These are phyloP conservation scores for Pyrrhia umbra DNA, from an alignment of 2,888 invertebrate genomes.

Conservation along the genomic window DNA sequence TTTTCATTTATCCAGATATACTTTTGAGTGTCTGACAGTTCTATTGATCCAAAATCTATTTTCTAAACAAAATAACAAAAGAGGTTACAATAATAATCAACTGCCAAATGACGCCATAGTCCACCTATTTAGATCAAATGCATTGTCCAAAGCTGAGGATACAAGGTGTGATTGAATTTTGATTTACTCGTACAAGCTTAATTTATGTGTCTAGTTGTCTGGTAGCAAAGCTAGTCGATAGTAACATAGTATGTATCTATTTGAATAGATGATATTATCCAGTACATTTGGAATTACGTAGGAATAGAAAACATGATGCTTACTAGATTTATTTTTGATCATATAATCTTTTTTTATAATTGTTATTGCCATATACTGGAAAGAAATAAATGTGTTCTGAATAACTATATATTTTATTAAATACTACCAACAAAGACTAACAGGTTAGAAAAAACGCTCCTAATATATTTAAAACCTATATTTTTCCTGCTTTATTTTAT, in stretches of 20 bases:
- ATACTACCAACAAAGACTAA: too few species aligned
- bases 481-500: neutral
- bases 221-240: conserved; percentile 4
- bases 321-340: too few species aligned
- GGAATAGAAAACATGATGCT: too few species aligned
- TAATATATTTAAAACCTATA: too few species aligned
- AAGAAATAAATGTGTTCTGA: neutral
- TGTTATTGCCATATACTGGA: too few species aligned
- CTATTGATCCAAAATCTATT: conserved; percentile 7
- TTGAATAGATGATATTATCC: too few species aligned
- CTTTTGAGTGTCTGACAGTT: neutral
- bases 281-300: too few species aligned
- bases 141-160: conserved; percentile 29
- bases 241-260: neutral
- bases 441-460: too few species aligned
- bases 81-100: conserved; percentile 49
- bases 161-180: conserved; percentile 35
- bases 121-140: conserved; percentile 34
- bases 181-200: conserved; percentile 40
- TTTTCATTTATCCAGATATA: too few species aligned
- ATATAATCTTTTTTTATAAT: too few species aligned
- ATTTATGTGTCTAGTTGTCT: conserved; percentile 42
- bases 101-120: conserved; percentile 35
- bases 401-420: neutral
- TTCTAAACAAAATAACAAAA: conserved; percentile 40